Conservation (phyloP, 2,888 invertebrate genomes). For the Yponomeuta plumbellus region DNA sequence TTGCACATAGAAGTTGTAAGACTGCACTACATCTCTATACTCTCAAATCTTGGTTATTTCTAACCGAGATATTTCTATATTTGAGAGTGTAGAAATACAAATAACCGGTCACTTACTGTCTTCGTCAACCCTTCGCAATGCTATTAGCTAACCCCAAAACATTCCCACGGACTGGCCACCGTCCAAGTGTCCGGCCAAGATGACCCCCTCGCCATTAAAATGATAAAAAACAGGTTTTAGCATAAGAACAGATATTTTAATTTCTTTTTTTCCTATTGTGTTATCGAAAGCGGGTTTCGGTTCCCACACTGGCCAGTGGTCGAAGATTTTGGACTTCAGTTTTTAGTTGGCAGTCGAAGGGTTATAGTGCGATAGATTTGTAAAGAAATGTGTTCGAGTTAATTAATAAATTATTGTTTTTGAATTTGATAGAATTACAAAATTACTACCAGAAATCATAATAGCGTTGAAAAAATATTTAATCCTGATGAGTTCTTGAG, state of each 20-base stretch:
- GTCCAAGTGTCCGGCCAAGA: conserved; percentile 20
- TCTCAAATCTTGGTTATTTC: no score
- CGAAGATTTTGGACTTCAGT: conserved; percentile 26
- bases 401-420: no score
- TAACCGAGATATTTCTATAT: no score
- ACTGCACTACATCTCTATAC: no score
- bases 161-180: conserved; percentile 25
- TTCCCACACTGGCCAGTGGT: conserved; percentile 44
- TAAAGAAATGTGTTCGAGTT: background rate
- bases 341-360: conserved; percentile 29
- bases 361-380: conserved; percentile 16
- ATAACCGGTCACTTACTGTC: background rate
- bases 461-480: no score
- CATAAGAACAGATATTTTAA: conserved; percentile 12
- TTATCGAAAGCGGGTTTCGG: conserved; percentile 35
- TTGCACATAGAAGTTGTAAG: no score
- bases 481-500: no score
- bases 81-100: no score
- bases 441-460: no score
- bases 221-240: conserved; percentile 16
- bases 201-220: conserved; percentile 10
- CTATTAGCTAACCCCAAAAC: conserved; percentile 6
- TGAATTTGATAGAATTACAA: no score
- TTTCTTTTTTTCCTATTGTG: conserved; percentile 23
- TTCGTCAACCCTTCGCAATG: background rate